Percentiles rank a stretch among this genome's conserved stretches.
Conservation (phyloP, 2,113 vertebrate species). For the Pseudopodoces humilis region DNA sequence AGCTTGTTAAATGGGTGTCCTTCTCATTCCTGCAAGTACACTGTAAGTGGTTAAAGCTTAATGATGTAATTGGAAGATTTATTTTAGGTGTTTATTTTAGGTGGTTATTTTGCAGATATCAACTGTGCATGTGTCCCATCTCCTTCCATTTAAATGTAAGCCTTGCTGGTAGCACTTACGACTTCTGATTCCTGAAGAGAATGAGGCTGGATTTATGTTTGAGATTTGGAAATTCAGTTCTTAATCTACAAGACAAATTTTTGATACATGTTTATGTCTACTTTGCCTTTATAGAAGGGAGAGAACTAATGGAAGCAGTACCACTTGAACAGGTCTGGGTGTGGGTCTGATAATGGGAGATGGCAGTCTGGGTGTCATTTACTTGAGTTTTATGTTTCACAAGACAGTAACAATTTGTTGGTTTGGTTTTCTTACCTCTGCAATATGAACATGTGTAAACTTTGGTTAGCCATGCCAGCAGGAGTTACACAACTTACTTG, state of each 20-base stretch:
- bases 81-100: slow-evolving; percentile 32
- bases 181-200: not conserved
- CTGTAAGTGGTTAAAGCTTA: not conserved
- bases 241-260: not conserved
- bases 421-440: not conserved
- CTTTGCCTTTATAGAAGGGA: not conserved
- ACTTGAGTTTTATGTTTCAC: not conserved
- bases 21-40: not conserved
- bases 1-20: not conserved
- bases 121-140: not conserved
- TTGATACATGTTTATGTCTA: not conserved
- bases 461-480: not conserved
- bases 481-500: slow-evolving; percentile 9
- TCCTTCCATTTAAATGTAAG: not conserved
- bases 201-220: not conserved
- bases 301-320: not conserved
- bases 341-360: not conserved
- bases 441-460: not conserved
- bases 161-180: not conserved
- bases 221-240: not conserved
- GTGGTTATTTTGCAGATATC: not conserved
- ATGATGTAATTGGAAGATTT: not conserved
- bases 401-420: not conserved
- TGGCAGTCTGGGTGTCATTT: not conserved
- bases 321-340: not conserved